A percentile compares a stretch with the other conserved stretches of the same genome.
Conservation (phyloP, 37 sponge, comb jelly and placozoan genomes). For the Hexactinellida sp. region DNA sequence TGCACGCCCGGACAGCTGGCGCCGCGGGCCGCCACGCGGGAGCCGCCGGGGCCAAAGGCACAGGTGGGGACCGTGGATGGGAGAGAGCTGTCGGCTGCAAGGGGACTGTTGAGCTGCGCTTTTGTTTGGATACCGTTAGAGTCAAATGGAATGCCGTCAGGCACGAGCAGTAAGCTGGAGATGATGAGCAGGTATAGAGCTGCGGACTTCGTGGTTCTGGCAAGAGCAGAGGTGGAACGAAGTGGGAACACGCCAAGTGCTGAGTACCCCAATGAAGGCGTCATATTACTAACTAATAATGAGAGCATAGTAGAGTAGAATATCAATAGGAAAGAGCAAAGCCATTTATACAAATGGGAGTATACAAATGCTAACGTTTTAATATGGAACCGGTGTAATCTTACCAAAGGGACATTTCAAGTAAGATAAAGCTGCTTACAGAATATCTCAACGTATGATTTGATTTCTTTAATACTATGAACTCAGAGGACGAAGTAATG, state of each 20-base stretch:
- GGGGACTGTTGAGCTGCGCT: background rate
- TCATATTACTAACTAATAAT: background rate
- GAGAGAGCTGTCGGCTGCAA: background rate
- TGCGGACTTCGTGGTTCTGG: background rate
- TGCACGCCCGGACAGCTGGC: background rate
- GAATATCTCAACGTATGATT: too few relatives aligned
- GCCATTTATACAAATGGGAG: background rate
- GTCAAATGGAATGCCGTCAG: background rate
- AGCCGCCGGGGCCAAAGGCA: background rate
- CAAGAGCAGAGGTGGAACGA: background rate
- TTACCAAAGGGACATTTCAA: background rate
- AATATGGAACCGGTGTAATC: background rate
- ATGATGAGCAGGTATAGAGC: background rate
- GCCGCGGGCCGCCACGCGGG: background rate
- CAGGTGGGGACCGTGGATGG: background rate
- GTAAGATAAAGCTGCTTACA: background rate
- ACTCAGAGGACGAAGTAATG: too few relatives aligned
- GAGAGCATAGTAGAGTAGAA: too few relatives aligned
- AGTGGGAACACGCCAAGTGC: background rate
- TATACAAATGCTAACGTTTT: background rate
- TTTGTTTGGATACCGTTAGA: background rate
- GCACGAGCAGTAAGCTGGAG: background rate
- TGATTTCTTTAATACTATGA: too few relatives aligned
- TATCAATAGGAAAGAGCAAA: background rate
- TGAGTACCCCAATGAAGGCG: background rate